phyloP scores from a whole-genome alignment of 2,797 vertebrate genomes.

The Kryptopterus vitreolus region DNA sequence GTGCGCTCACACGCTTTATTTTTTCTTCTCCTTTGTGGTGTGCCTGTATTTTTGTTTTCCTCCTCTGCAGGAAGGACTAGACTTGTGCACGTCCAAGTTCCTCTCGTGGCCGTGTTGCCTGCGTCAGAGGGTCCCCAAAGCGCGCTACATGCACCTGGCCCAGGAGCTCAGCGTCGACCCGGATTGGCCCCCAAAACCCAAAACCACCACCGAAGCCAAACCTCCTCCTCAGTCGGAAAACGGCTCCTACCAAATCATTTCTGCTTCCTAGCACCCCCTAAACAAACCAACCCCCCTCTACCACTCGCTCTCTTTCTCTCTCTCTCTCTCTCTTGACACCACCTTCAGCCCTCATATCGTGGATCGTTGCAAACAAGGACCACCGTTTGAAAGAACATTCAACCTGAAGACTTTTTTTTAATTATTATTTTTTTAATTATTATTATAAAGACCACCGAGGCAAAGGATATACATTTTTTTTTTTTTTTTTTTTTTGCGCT shows the following conservation, averaged over 20 bases:
- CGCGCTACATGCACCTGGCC: constrained; percentile 94
- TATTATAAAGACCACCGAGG: not conserved
- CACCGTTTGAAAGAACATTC: not conserved
- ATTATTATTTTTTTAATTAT: no score
- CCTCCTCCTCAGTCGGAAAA: constrained; percentile 73
- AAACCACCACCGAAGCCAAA: constrained; percentile 94
- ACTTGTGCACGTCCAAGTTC: constrained; percentile 71
- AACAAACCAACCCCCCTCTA: not conserved
- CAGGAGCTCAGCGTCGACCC: constrained; percentile 94
- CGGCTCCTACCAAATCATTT: constrained; percentile 80
- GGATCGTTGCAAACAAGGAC: not conserved
- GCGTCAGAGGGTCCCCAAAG: constrained; percentile 81
- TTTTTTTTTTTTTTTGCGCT: no score
- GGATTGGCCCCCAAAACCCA: constrained; percentile 96
- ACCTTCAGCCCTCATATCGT: not conserved
- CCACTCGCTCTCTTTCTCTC: no score
- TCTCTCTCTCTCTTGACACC: no score
- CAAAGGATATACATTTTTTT: not conserved
- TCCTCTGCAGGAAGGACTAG: constrained; percentile 76
- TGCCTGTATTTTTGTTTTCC: not conserved
- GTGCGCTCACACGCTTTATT: not conserved
- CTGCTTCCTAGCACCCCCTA: constrained; percentile 75
- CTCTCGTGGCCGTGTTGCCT: constrained; percentile 74
- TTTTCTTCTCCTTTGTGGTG: constrained; percentile 13
- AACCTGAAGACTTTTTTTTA: constrained; percentile 4